These are phyloP conservation scores for Phalacrocorax aristotelis DNA, from an alignment of 2,113 vertebrate species.

Conservation along the genomic window DNA sequence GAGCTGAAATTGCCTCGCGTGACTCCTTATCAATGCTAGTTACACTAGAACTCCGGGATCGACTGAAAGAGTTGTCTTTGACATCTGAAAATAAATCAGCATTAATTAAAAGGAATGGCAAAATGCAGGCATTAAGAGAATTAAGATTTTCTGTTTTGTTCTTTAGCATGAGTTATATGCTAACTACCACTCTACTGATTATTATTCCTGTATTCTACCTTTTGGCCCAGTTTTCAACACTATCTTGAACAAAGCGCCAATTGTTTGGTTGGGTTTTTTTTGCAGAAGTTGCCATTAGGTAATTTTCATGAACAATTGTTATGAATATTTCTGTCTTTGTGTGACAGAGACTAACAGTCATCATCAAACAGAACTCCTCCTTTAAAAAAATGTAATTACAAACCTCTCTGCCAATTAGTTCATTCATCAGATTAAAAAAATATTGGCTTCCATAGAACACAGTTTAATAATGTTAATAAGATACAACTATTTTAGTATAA, in stretches of 20 bases:
- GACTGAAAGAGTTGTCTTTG: constrained; percentile 97
- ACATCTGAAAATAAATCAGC: constrained; percentile 84
- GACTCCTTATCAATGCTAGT: constrained; percentile 98
- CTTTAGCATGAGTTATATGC: background rate
- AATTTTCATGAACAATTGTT: background rate
- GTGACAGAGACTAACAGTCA: background rate
- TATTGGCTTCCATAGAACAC: background rate
- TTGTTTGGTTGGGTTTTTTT: background rate
- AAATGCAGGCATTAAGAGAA: background rate
- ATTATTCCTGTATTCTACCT: background rate
- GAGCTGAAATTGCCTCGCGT: constrained; percentile 90
- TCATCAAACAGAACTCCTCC: background rate
- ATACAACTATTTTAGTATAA: background rate
- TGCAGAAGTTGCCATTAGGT: background rate
- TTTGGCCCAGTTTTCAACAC: background rate
- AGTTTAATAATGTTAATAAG: background rate
- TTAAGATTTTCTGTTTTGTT: background rate
- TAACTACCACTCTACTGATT: background rate
- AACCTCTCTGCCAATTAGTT: background rate
- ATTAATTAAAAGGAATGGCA: constrained; percentile 11
- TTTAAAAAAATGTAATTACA: background rate
- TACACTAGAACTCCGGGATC: constrained; percentile 96
- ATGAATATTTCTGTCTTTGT: background rate
- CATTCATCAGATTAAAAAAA: background rate
- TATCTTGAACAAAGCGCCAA: background rate